These are phyloP conservation scores for Manis javanica DNA, from an alignment of 2,797 vertebrate species.

Conservation along the genomic window DNA sequence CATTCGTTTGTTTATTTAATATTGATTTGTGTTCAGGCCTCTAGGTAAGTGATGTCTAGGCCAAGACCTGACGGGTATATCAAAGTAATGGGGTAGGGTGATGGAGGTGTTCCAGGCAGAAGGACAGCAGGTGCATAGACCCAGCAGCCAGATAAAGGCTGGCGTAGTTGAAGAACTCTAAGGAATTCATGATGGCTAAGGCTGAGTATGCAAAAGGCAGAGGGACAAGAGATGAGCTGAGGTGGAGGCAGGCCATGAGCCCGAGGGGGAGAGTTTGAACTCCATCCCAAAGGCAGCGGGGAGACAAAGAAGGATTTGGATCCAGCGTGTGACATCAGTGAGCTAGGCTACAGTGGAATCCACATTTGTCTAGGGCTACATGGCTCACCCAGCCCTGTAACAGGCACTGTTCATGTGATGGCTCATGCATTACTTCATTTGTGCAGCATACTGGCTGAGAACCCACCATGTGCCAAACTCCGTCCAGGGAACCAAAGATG, in stretches of 20 bases:
- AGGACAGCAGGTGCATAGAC: neutral
- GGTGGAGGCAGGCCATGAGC: neutral
- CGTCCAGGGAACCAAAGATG: fast-evolving
- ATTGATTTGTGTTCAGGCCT: constrained; percentile 76
- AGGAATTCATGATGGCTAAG: neutral
- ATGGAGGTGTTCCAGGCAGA: neutral
- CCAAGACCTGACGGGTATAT: neutral
- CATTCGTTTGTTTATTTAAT: constrained; percentile 82
- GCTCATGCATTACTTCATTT: neutral
- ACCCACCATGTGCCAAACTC: fast-evolving
- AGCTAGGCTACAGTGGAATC: fast-evolving
- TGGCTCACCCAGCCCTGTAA: fast-evolving
- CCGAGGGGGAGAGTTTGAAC: neutral
- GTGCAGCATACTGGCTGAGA: neutral
- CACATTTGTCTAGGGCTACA: fast-evolving
- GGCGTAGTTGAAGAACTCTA: neutral
- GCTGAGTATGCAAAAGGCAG: neutral
- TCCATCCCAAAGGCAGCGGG: neutral
- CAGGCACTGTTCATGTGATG: fast-evolving
- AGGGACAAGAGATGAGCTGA: neutral
- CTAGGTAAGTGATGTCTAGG: neutral
- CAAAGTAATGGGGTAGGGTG: neutral
- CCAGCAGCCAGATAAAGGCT: neutral
- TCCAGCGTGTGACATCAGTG: fast-evolving
- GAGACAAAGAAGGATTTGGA: neutral